Percentiles rank a stretch among this genome's conserved stretches.
These are phyloP conservation scores for Maccullochella peelii DNA, from an alignment of 2,113 vertebrate genomes.

Conservation along the genomic window DNA sequence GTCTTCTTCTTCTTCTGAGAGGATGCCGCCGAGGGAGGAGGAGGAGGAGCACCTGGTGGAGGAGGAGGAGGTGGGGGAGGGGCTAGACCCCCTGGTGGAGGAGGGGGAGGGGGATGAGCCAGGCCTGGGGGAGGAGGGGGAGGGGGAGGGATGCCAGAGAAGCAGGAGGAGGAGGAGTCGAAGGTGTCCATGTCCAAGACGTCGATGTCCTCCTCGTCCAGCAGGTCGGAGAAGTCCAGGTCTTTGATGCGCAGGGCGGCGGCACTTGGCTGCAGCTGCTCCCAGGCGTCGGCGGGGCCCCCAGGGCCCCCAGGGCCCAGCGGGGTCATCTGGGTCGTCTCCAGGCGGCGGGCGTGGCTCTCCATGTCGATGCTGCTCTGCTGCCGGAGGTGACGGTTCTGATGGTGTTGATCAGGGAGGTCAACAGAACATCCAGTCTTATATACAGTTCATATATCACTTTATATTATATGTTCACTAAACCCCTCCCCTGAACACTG, in stretches of 20 bases:
- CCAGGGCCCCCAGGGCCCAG: slow-evolving; percentile 80
- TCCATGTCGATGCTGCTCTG: slow-evolving; percentile 88
- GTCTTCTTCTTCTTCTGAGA: slow-evolving; percentile 91
- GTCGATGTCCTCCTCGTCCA: slow-evolving; percentile 94
- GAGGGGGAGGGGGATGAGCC: slow-evolving; percentile 78
- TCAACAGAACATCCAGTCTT: neutral
- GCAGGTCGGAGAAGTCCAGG: slow-evolving; percentile 95
- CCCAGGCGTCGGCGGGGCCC: slow-evolving; percentile 76
- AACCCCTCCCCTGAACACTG: neutral
- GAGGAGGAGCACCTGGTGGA: slow-evolving; percentile 16
- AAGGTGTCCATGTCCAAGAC: slow-evolving; percentile 84
- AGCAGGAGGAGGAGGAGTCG: slow-evolving; percentile 42
- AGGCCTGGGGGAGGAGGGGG: slow-evolving; percentile 66
- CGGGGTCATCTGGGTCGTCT: slow-evolving; percentile 81
- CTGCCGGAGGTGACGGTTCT: slow-evolving; percentile 71
- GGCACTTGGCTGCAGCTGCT: slow-evolving; percentile 78
- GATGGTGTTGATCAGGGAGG: neutral
- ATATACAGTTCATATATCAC: no score
- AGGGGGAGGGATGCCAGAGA: slow-evolving; percentile 50
- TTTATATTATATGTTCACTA: neutral
- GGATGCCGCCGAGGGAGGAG: slow-evolving; percentile 47
- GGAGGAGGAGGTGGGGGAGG: slow-evolving; percentile 52
- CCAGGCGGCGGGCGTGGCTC: slow-evolving; percentile 80
- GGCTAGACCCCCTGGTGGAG: slow-evolving; percentile 34
- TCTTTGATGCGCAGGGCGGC: slow-evolving; percentile 91